Evolutionary conservation across 2,113 vertebrate genomes (phyloP).

Genomic region (Pterophyllum scalare): DNA sequence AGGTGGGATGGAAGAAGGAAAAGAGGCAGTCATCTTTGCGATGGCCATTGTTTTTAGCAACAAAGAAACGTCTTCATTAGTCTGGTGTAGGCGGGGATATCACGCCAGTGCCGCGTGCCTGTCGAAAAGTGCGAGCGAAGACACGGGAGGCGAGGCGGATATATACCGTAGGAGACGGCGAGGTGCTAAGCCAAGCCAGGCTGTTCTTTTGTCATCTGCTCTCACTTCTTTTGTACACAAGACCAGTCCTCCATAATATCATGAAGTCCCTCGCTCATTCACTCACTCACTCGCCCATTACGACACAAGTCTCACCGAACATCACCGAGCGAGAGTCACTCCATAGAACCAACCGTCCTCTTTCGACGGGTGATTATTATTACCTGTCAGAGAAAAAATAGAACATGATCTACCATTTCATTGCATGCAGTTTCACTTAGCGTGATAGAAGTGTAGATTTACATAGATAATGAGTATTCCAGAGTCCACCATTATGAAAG

Average conservation of each 20-base stretch:
- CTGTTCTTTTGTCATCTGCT: conserved; percentile 77
- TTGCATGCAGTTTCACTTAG: conserved; percentile 44
- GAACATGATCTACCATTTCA: conserved; percentile 17
- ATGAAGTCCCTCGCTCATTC: conserved; percentile 55
- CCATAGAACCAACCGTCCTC: conserved; percentile 16
- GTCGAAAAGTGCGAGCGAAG: conserved; percentile 58
- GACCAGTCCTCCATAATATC: conserved; percentile 49
- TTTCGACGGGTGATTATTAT: background rate
- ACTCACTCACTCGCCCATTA: conserved; percentile 51
- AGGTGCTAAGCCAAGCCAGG: conserved; percentile 76
- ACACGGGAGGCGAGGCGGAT: conserved; percentile 35
- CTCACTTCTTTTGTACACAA: conserved; percentile 56
- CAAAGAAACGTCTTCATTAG: conserved; percentile 82
- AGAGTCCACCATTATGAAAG: background rate
- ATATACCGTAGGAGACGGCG: conserved; percentile 50
- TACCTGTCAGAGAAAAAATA: conserved; percentile 7
- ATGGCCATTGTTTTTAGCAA: conserved; percentile 79
- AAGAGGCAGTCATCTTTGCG: conserved; percentile 67
- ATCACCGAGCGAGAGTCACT: conserved; percentile 8
- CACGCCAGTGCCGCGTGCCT: conserved; percentile 54
- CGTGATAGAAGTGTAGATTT: background rate
- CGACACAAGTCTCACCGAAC: conserved; percentile 36
- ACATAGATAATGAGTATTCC: background rate
- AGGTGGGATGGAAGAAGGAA: conserved; percentile 65
- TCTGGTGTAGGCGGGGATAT: conserved; percentile 70